Base-by-base conservation (phyloP, 2,888 invertebrate species). In the Eustalomyia histrio region DNA sequence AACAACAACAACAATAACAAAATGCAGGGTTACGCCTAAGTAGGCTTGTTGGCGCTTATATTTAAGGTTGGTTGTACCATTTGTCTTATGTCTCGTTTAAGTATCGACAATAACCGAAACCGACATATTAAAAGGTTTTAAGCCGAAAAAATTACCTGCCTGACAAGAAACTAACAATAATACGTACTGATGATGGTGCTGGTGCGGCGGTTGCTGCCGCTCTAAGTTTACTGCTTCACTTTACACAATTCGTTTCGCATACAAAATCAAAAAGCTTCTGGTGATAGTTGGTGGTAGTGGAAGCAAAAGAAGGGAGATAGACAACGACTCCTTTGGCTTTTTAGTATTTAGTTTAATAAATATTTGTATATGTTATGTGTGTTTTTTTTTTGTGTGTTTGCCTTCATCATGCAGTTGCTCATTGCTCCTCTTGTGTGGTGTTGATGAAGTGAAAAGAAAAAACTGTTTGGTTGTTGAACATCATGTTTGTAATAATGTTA, bases 91-190 rank as follows among this genome's bases (percentile, higher is more conserved):
- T 64, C 64, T 69, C 64, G 74, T 58, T 68, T 43, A 65, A 76
- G 72, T 55, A 71, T 69, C 78, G 81, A 71, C 71, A 75, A 78
- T 39, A 78, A 71, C 55, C 57, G 60, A 78, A 80, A 80, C 63
- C 71, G 74, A 78, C 74, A 81, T 81, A 75, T 81, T 81, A 78
- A 81, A 81, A 81, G 81, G 81, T 78, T 81, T 81, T 71, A 81
- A 71, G 68, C 76, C 76, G 67, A 76, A 76, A 83, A 80, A 83
- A 81, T 83, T 83, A 81, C 81, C 83, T 76, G 69, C 73, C 71
- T 78, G 80, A 82, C 83, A 78, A 74, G 69, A 73, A 76, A 76
- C 76, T 73, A 76, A 73, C 79, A 76, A 82, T 67, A 74, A 82
- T 74, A 67, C 43, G n/a, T n/a, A n/a, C n/a, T n/a, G n/a, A n/a